Percentiles rank a stretch among this genome's conserved stretches.
phyloP scores from a whole-genome alignment of 2,113 vertebrate species.

The Myotis davidii region DNA sequence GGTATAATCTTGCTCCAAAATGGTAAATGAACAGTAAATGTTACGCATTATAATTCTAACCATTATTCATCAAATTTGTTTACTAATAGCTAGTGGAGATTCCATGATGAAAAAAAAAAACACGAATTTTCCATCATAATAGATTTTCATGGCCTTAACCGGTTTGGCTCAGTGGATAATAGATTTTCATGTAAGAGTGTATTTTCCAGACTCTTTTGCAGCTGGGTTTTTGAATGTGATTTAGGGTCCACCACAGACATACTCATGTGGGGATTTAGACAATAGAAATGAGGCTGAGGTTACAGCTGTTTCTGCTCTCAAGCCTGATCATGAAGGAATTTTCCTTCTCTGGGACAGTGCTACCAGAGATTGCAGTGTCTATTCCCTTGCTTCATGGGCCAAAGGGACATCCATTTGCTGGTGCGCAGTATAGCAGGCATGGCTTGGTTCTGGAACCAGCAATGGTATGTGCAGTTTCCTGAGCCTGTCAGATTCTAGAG shows the following conservation, averaged over 20 bases:
- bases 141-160: neutral
- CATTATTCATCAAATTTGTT: neutral
- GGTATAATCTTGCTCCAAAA: neutral
- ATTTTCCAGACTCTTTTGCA: neutral
- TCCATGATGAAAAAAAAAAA: neutral
- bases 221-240: neutral
- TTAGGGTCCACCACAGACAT: neutral
- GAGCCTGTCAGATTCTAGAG: neutral
- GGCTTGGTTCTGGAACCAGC: neutral
- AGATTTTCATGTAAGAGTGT: neutral
- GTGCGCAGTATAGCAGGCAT: neutral
- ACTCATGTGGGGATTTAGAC: neutral
- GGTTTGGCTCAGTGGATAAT: too few relatives aligned
- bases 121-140: neutral
- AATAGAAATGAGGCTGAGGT: neutral
- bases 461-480: neutral
- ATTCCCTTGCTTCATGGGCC: neutral
- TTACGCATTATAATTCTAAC: neutral
- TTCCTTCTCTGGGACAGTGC: neutral
- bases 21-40: neutral
- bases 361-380: neutral
- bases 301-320: neutral
- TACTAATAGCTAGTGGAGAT: conserved; percentile 10
- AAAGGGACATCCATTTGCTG: neutral
- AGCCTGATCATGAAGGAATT: neutral